Conservation (phyloP, 2,797 vertebrate genomes). For the Sciurus carolinensis region DNA sequence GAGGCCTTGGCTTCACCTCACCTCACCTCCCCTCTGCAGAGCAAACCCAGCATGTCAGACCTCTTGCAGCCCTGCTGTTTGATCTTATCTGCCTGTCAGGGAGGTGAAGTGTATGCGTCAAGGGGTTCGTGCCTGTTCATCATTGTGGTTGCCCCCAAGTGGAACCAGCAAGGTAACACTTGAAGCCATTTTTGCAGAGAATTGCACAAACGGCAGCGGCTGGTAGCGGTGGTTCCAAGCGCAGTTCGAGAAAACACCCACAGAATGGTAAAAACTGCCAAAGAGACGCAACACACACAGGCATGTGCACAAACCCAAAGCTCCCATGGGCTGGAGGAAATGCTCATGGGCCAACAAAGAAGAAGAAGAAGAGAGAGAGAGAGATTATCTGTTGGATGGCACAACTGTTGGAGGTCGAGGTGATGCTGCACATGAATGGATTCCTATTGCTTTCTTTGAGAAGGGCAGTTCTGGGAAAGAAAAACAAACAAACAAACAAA, state of each 20-base stretch:
- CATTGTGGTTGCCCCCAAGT: constrained; percentile 82
- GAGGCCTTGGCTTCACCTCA: not conserved
- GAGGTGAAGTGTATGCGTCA: constrained; percentile 45
- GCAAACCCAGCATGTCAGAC: not conserved
- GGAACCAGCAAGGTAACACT: constrained; percentile 75
- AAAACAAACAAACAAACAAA: not conserved
- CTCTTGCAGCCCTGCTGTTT: not conserved
- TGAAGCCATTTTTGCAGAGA: constrained; percentile 83
- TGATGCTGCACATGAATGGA: rapidly evolving
- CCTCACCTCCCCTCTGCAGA: not conserved
- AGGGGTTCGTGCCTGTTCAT: constrained; percentile 77
- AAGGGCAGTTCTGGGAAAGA: not conserved
- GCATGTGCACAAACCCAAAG: not conserved
- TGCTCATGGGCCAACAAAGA: not conserved
- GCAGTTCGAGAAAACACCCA: constrained; percentile 74
- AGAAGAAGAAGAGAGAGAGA: not conserved
- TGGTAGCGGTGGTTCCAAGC: constrained; percentile 71
- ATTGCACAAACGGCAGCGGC: constrained; percentile 76
- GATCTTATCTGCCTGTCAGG: constrained; percentile 78
- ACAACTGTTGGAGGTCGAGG: rapidly evolving
- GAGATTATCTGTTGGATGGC: too few relatives aligned
- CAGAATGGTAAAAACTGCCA: constrained; percentile 60
- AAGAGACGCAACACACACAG: constrained; percentile 1
- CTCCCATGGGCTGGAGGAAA: not conserved
- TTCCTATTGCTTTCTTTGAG: not conserved